These are phyloP conservation scores for Hycleus cichorii DNA, from an alignment of 1,140 invertebrate species.

Conservation along the genomic window DNA sequence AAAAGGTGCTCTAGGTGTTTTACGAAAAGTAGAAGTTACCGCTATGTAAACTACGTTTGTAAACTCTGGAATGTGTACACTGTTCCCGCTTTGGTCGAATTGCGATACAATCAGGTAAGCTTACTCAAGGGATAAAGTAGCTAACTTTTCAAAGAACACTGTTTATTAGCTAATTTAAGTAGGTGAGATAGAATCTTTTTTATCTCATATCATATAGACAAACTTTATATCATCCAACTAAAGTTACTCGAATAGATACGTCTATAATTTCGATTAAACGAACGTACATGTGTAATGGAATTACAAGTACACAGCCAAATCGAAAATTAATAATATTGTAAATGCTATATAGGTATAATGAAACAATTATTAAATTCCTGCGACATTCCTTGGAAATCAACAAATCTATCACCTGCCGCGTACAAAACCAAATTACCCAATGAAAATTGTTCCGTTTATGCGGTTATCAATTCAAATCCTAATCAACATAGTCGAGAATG, in stretches of 20 bases:
- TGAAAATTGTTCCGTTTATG: conserved; percentile 4
- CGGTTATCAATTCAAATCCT: conserved; percentile 5
- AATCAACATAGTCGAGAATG: neutral
- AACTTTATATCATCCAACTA: conserved; percentile 7
- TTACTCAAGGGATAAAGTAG: conserved; percentile 17
- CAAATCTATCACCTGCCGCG: conserved; percentile 9
- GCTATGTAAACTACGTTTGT: conserved; percentile 24
- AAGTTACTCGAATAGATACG: neutral
- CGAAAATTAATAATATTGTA: neutral
- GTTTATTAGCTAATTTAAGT: conserved; percentile 23
- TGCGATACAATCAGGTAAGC: conserved; percentile 22
- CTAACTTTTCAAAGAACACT: conserved; percentile 21
- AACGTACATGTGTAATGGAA: neutral
- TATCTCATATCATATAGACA: conserved; percentile 1
- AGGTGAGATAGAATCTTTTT: conserved; percentile 17
- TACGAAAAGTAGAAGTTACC: conserved; percentile 22
- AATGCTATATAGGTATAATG: neutral
- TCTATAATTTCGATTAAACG: no score
- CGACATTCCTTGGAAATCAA: conserved; percentile 17
- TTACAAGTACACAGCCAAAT: neutral
- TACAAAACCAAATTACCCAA: conserved; percentile 13
- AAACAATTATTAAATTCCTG: conserved; percentile 17
- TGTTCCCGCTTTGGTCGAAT: conserved; percentile 16
- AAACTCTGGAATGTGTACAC: conserved; percentile 20
- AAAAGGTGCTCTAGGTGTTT: conserved; percentile 25